Conservation (phyloP, 2,113 vertebrate species). For the Cebidichthys violaceus region DNA sequence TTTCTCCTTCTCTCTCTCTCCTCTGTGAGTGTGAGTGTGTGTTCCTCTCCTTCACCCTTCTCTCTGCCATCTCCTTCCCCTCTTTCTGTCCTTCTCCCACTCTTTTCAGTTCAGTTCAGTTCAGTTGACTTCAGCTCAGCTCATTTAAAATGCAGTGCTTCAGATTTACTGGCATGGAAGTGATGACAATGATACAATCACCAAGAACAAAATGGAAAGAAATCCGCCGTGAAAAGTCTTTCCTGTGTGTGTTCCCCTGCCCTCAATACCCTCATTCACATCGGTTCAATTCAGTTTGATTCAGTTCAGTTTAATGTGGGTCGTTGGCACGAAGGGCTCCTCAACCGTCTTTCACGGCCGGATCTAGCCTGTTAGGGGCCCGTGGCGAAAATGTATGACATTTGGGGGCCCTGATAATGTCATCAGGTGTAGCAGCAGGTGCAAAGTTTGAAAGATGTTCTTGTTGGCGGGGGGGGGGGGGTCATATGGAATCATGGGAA, state of each 20-base stretch:
- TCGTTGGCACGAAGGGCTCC: constrained; percentile 25
- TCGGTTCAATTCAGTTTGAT: constrained; percentile 26
- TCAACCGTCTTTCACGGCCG: not conserved
- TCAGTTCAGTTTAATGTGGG: constrained; percentile 14
- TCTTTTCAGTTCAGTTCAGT: constrained; percentile 19
- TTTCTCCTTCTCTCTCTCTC: constrained; percentile 18
- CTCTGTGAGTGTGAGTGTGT: not conserved
- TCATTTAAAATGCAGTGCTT: constrained; percentile 31
- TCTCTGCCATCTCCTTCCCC: constrained; percentile 18
- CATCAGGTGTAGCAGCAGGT: not conserved
- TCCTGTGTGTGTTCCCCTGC: constrained; percentile 24
- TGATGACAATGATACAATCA: constrained; percentile 20
- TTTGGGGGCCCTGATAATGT: not conserved
- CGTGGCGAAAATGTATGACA: not conserved
- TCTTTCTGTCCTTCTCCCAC: not conserved
- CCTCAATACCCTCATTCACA: constrained; percentile 35
- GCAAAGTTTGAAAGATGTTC: not conserved
- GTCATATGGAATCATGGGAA: not conserved
- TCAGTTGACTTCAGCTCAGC: constrained; percentile 21
- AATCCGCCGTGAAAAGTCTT: constrained; percentile 24
- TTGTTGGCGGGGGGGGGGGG: not conserved
- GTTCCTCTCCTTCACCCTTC: not conserved
- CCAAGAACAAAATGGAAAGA: not conserved
- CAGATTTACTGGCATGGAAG: constrained; percentile 33
- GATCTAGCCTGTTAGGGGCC: not conserved